Base-by-base conservation (phyloP, 2,797 vertebrate species). In the Poeciliopsis presidionis region DNA sequence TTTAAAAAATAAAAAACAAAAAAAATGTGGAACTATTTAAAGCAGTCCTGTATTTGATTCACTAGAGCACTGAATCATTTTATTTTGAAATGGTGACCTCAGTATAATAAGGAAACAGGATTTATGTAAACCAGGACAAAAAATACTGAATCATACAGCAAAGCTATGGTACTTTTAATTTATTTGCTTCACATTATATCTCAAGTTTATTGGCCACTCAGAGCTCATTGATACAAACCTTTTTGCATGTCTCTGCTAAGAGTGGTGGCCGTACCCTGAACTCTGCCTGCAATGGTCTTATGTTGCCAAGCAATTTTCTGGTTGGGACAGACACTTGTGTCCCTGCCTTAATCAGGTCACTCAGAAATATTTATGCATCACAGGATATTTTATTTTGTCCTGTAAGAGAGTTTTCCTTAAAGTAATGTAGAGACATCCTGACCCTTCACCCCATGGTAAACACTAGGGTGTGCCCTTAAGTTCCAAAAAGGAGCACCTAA, bases 241-340 rank as follows among this genome's bases (percentile, higher is more conserved):
- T 16, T 33, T 33, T 33, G 59, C 30, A 33, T 1, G 7, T 39
- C 61, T 39, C 61, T 39, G 33, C 18, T 20, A 9, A 65, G 61
- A 39, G 20, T 22, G 4, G 30, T 65, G 16, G 33, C 14, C 16
- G 3, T 28, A 47, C 28, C 53, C 8, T 63, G 57, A 20, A 25
- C 74, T 63, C 41, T 3, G 28, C 16, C 22, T n/a, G 30, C 28
- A 22, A 22, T 20, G 18, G 43, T 30, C 25, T 57, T 46, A 11
- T 3, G 73, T 75, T 75, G 41, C 41, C 16, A 61, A 75, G 43
- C 47, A 22, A 75, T 14, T 30, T 25, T 65, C 61, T 47, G 45
- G 28, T 75, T 47, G 46, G 30, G 28, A 49, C 12, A 72, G 45
- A 63, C 39, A 43, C 14, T 57, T 74, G 22, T 30, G 41, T 61